Base-by-base conservation (phyloP, 2,888 invertebrate species). In the Temnothorax unifasciatus region DNA sequence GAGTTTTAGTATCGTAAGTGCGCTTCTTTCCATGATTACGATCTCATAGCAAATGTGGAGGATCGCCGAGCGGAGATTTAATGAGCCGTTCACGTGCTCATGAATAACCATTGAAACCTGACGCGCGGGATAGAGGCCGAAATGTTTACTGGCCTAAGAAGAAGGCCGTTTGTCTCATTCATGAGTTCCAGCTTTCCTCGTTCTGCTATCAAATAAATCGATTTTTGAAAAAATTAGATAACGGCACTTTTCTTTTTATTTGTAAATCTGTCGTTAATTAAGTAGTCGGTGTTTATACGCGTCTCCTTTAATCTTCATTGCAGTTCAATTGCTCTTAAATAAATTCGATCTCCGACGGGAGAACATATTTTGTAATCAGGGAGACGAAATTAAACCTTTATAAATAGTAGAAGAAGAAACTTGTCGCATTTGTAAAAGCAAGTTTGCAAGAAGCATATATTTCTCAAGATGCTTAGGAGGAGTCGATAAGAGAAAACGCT, bases 1-100 rank as follows among this genome's bases (percentile, higher is more conserved):
- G 64, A 74, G 73, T 29, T 63, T 75, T 13, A 15, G 25, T 29
- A 68, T 64, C 41, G 25, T 73, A 74, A 64, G 13, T 44, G 50
- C 15, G 25, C 29, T 71, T 50, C n/a, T 52, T 79, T 71, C 25
- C n/a, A 13, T 15, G 25, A 74, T 74, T 61, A 63, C 41, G 3
- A 63, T 74, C 50, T 73, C 38, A 15, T 5, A 1, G 25, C 13
- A 29, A 54, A 38, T 13, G 15, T 11, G 47, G 41, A 54, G 34
- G 47, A 74, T 82, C 25, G 25, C 47, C 47, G 29, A 47, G 59
- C 21, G 52, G n/a, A 13, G 4, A 61, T 52, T 64, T 76, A 64
- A 76, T 38, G 52, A 76, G 25, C 38, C 38, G 4, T 25, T 76
- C 38, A 47, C 38, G 34, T 38, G 38, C 38, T 66, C 13, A 38